Conservation (phyloP, 2,888 invertebrate species). For the Cremastobaeus sp. region DNA sequence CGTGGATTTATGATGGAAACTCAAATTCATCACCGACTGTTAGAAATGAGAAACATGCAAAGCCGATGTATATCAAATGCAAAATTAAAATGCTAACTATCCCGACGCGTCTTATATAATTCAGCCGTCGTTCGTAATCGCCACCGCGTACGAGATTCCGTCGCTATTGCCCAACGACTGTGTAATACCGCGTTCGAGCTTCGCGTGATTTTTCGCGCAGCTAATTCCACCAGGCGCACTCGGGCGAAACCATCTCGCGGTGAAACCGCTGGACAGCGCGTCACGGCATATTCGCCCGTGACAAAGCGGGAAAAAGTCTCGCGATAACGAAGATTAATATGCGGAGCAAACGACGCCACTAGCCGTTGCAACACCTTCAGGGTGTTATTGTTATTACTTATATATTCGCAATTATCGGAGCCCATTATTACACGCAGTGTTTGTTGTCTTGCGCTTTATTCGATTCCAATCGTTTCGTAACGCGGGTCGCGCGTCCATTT, state of each 20-base stretch:
- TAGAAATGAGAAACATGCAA: slow-evolving; percentile 52
- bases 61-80: slow-evolving; percentile 58
- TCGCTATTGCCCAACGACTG: slow-evolving; percentile 46
- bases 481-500: slow-evolving; percentile 29
- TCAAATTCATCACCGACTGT: slow-evolving; percentile 45
- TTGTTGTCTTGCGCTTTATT: no score
- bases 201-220: slow-evolving; percentile 55
- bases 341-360: slow-evolving; percentile 39
- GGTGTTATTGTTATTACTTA: slow-evolving; percentile 26
- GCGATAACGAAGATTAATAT: slow-evolving; percentile 61
- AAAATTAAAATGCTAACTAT: slow-evolving; percentile 58
- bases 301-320: slow-evolving; percentile 42
- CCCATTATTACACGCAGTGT: no score
- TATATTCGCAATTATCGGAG: slow-evolving; percentile 24
- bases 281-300: slow-evolving; percentile 49
- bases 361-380: no score
- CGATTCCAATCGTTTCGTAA: slow-evolving; percentile 38
- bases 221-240: slow-evolving; percentile 47
- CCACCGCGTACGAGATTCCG: slow-evolving; percentile 48
- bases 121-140: slow-evolving; percentile 59
- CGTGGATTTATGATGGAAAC: slow-evolving; percentile 31
- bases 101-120: slow-evolving; percentile 59
- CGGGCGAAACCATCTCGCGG: slow-evolving; percentile 56
- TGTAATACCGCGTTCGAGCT: slow-evolving; percentile 49
- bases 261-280: slow-evolving; percentile 57